Base-by-base conservation (phyloP, 2,888 invertebrate species). In the Thecophora atra region DNA sequence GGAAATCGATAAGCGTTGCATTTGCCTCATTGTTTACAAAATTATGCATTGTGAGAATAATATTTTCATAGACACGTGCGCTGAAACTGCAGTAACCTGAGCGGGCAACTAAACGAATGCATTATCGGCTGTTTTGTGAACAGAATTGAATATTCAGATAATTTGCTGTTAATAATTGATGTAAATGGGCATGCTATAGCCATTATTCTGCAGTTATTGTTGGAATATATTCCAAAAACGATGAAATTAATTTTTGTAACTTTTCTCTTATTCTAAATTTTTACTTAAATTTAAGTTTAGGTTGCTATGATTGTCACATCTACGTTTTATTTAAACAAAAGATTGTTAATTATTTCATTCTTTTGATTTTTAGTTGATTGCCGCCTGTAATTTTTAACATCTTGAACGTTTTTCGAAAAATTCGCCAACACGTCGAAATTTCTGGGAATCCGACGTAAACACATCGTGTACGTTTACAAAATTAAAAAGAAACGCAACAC, bases 351-450 rank as follows among this genome's bases (percentile, higher is more conserved):
- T n/a, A n/a, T n/a, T n/a, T n/a, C n/a, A n/a, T n/a, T n/a, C n/a
- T n/a, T 11, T 47, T 47, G 15, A n/a, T n/a, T 47, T 47, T 47
- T 1, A 47, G 47, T 47, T n/a, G 47, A 47, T 47, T 47, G 28
- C 58, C 26, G 58, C 58, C 28, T 26, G 24, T 24, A 24, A 24
- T 21, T 58, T 58, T 58, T 58, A 58, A 58, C 42, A 58, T 68
- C 24, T 71, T 76, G 72, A 74, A 73, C 76, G 76, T 75, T 78
- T 77, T 58, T 71, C 71, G 63, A 74, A 83, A 83, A 79, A 84
- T 81, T 84, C 80, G 83, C 83, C 83, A 83, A 81, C 84, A 83
- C 83, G 83, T 79, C 83, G 82, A 78, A 79, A 80, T 80, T 81
- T 81, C 80, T 79, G 76, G 77, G 77, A 77, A 78, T 78, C 77